These are phyloP conservation scores for Chitala chitala DNA, from an alignment of 2,113 vertebrate species.

Conservation along the genomic window DNA sequence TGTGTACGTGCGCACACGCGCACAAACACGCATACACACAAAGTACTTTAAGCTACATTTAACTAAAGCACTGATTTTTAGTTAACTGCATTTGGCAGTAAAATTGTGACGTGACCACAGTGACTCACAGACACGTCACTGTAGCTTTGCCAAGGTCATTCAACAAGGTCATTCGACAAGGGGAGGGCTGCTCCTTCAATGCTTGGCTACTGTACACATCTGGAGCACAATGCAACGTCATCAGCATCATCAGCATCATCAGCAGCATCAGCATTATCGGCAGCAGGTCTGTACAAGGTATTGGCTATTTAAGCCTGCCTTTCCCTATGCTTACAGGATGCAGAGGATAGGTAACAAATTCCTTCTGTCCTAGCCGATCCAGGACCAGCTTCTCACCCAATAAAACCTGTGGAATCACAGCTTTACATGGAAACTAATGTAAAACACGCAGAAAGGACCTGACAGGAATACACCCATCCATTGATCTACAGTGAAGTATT, in stretches of 20 bases:
- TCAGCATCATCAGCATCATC: no score
- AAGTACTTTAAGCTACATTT: neutral
- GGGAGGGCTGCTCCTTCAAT: neutral
- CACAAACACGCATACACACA: neutral
- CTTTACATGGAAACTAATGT: slow-evolving; percentile 15
- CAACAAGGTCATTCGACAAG: neutral
- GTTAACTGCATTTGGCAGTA: neutral
- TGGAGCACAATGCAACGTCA: no score
- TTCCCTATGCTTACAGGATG: neutral
- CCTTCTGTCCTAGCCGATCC: neutral
- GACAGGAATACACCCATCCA: slow-evolving; percentile 4
- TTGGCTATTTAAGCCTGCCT: no score
- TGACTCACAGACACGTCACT: neutral
- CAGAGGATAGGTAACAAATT: neutral
- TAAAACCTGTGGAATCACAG: slow-evolving; percentile 12
- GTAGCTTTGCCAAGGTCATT: neutral
- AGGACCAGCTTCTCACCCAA: neutral
- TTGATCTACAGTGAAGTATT: neutral
- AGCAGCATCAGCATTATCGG: no score
- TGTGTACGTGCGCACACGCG: neutral
- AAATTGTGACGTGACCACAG: neutral
- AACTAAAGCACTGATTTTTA: neutral
- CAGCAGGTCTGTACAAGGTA: no score
- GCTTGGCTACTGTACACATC: no score
- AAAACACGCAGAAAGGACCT: slow-evolving; percentile 4